Evolutionary conservation across 2,113 vertebrate species (phyloP).

Genomic region (Halcyon senegalensis): DNA sequence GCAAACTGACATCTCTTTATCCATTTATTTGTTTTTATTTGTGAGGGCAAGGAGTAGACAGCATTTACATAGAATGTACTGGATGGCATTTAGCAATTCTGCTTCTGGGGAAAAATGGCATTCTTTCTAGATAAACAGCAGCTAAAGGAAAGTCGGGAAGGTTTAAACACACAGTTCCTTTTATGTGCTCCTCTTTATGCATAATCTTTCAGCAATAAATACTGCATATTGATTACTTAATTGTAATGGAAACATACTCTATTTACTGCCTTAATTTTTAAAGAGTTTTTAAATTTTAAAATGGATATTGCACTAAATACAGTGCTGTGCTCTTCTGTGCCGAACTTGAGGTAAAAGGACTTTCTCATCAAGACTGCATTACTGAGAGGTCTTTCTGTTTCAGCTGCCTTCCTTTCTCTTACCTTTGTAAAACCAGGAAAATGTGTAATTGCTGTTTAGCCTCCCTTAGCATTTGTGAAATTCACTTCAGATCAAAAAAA

Average conservation of each 20-base stretch:
- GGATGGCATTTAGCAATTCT: not conserved
- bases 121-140: slow-evolving; percentile 2
- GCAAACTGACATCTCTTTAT: slow-evolving; percentile 40
- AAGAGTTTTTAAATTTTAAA: slow-evolving; percentile 75
- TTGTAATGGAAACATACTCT: slow-evolving; percentile 69
- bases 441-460: slow-evolving; percentile 38
- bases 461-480: slow-evolving; percentile 15
- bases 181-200: slow-evolving; percentile 37
- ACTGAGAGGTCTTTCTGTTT: slow-evolving; percentile 46
- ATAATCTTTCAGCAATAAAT: slow-evolving; percentile 66
- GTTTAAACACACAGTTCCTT: not conserved
- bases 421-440: slow-evolving; percentile 29
- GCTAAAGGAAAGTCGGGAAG: slow-evolving; percentile 12
- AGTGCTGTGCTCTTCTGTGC: slow-evolving; percentile 20
- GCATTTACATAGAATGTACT: not conserved
- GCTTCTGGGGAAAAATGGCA: slow-evolving; percentile 13
- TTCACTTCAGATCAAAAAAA: not conserved
- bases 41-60: not conserved
- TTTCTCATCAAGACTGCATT: slow-evolving; percentile 9
- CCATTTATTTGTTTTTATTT: slow-evolving; percentile 41
- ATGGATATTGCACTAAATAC: slow-evolving; percentile 28
- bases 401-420: not conserved
- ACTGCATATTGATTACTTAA: slow-evolving; percentile 77
- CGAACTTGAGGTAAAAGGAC: slow-evolving; percentile 2
- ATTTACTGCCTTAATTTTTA: slow-evolving; percentile 75